These are phyloP conservation scores for Sialis lutaria DNA, from an alignment of 2,888 invertebrate genomes.

Conservation along the genomic window DNA sequence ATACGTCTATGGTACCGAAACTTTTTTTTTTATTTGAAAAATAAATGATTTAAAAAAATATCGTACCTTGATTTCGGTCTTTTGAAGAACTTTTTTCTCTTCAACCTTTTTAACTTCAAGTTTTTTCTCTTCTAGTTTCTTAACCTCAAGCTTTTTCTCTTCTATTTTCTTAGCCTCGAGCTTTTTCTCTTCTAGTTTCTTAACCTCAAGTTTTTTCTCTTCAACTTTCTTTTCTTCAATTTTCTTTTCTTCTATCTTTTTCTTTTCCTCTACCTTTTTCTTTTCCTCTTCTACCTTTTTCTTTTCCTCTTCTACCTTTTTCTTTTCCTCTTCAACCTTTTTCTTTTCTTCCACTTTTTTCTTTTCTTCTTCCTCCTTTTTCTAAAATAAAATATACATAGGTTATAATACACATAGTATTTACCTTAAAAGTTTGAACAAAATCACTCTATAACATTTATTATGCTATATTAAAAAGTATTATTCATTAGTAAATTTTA, in stretches of 20 bases:
- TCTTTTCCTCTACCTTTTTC: neutral
- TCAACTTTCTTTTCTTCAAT: neutral
- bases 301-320: conserved; percentile 18
- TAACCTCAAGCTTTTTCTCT: conserved; percentile 27
- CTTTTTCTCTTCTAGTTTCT: conserved; percentile 10
- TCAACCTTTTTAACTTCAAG: conserved; percentile 31
- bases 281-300: conserved; percentile 14
- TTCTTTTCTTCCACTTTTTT: conserved; percentile 22
- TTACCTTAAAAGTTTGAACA: neutral
- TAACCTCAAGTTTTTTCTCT: conserved; percentile 4
- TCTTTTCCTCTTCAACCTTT: conserved; percentile 23
- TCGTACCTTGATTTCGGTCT: no score
- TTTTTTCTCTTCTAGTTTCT: conserved; percentile 10
- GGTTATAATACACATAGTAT: neutral
- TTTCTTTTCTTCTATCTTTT: neutral
- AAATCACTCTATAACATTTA: neutral
- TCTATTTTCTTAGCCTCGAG: conserved; percentile 31
- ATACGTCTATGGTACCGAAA: no score
- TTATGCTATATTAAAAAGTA: no score
- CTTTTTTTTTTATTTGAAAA: no score
- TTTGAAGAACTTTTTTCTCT: conserved; percentile 27
- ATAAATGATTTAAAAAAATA: no score
- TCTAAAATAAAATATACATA: conserved; percentile 3
- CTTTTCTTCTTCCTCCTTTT: conserved; percentile 15
- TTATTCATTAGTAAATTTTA: neutral